Evolutionary conservation across 2,888 invertebrate species (phyloP).

Genomic region (Psylliodes chrysocephalus): DNA sequence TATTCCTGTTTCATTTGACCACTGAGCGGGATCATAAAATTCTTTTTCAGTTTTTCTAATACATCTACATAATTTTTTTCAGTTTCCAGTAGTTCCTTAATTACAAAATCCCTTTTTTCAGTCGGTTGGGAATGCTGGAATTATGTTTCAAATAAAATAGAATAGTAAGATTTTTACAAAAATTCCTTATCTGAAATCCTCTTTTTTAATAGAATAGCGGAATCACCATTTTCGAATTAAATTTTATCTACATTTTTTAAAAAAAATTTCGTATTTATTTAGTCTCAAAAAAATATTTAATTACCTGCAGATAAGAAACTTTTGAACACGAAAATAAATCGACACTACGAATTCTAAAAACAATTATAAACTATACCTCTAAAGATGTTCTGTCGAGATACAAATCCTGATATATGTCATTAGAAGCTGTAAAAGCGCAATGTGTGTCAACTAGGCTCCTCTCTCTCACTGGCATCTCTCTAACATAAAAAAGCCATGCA

Average conservation of each 20-base stretch:
- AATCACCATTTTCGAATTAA: no score
- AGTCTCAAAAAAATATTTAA: not conserved
- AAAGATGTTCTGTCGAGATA: conserved; percentile 71
- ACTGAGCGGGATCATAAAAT: conserved; percentile 81
- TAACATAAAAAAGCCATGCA: conserved; percentile 58
- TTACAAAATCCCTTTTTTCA: conserved; percentile 93
- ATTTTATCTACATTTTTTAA: no score
- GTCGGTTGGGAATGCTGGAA: conserved; percentile 60
- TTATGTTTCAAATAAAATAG: no score
- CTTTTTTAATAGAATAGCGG: no score
- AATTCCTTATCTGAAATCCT: not conserved
- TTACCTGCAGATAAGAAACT: not conserved
- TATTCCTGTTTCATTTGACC: conserved; percentile 79
- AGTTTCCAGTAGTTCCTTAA: conserved; percentile 94
- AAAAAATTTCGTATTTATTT: no score
- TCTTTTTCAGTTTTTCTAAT: conserved; percentile 81
- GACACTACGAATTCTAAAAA: conserved; percentile 13
- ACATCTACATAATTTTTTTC: conserved; percentile 97
- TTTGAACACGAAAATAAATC: not conserved
- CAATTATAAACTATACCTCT: conserved; percentile 53
- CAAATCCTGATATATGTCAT: conserved; percentile 95
- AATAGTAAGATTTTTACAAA: no score
- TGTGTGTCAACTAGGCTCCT: conserved; percentile 50
- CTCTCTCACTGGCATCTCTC: conserved; percentile 55
- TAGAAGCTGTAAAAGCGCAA: conserved; percentile 66